Evolutionary conservation across 2,797 vertebrate genomes (phyloP), one percentile per base, ranked within the genome.

Genomic region (Bufotes viridis): DNA sequence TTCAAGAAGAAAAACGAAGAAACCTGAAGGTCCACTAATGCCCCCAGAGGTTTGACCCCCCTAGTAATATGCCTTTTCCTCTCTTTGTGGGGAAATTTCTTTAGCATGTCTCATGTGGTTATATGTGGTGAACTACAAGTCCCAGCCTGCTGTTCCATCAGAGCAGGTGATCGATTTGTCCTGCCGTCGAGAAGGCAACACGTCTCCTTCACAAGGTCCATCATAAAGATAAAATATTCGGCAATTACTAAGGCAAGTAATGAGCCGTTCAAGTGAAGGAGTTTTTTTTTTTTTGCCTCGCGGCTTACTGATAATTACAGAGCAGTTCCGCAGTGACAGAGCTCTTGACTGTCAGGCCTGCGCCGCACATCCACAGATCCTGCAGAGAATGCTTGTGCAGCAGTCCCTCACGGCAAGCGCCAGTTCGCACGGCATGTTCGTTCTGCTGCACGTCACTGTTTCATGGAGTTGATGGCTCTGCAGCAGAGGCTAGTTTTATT

Each of bases 251-350:
- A 67, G 75, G 58, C 61, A 34, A 18, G 42, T 78, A 65, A 86
- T 79, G 74, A n/a, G 49, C 84, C 84, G 15, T 78, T 78, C 49
- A 65, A 67, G 84, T 65, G 84, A 86, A 86, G 22, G 84, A 86
- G 84, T 49, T 65, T 65, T 49, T 65, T 65, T 84, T 86, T 51
- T 57, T 78, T 67, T 85, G 74, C 74, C 84, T 86, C 14, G 60
- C 61, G 75, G 84, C 61, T 86, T 79, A 14, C 42, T 22, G 24
- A 18, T 85, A 78, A 86, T 86, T 79, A 86, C 75, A 15, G 75
- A 78, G 49, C 70, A 53, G 72, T 85, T 76, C 55, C 58, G 67
- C 70, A 24, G 18, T 84, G 82, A 85, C 13, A n/a, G n/a, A 84
- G 82, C 82, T 75, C 69, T 75, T 75, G 82, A 61, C 26, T 75